phyloP scores from a whole-genome alignment of 1,140 invertebrate genomes.

The Mizuhopecten yessoensis region DNA sequence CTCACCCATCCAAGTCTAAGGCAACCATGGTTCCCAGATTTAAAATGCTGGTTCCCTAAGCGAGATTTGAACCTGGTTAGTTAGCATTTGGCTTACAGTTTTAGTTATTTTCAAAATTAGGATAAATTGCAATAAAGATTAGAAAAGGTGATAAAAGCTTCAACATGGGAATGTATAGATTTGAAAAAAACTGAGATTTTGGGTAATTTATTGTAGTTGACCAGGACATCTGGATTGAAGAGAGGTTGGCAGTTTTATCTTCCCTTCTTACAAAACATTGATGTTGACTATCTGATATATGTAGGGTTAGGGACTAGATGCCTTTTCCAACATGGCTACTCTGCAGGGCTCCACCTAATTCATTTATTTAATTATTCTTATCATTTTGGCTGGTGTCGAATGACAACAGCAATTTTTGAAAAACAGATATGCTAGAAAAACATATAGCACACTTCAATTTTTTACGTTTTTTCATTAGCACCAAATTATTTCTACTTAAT shows the following conservation, averaged over 20 bases:
- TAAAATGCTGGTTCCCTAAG: neutral
- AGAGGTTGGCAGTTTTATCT: slow-evolving; percentile 3
- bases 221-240: neutral
- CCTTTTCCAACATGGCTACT: neutral
- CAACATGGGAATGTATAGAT: neutral
- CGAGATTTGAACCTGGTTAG: neutral
- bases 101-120: neutral
- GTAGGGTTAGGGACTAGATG: neutral
- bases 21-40: neutral
- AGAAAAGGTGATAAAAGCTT: neutral
- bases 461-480: neutral
- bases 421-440: slow-evolving; percentile 35
- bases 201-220: neutral
- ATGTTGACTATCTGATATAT: neutral
- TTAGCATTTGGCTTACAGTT: neutral
- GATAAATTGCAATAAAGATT: neutral
- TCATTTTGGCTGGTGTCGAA: neutral
- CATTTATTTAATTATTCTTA: slow-evolving; percentile 16
- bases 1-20: too few species aligned
- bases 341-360: neutral
- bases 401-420: neutral
- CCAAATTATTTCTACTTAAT: slow-evolving; percentile 21
- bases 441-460: neutral
- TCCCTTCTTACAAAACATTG: neutral
- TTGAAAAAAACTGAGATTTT: neutral